Evolutionary conservation across 2,113 vertebrate genomes (phyloP).

Genomic region (Taurulus bubalis): DNA sequence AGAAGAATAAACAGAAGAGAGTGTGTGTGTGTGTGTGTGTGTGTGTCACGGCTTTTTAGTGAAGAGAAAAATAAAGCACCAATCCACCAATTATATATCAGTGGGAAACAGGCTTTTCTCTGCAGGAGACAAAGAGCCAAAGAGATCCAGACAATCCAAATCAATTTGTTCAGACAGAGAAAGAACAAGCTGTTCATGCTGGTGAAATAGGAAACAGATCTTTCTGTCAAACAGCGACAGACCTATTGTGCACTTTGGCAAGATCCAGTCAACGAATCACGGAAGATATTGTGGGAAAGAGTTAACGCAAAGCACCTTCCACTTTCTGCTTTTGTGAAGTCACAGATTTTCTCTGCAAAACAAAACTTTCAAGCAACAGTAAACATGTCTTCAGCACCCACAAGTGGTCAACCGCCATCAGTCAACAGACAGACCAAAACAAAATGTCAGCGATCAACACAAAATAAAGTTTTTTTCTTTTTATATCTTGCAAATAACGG

Average conservation of each 20-base stretch:
- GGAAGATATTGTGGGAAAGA: not conserved
- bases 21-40: not conserved
- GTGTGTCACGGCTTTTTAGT: not conserved
- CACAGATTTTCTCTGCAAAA: not conserved
- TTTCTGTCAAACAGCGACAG: not conserved
- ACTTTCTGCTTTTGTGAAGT: not conserved
- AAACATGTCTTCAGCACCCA: not conserved
- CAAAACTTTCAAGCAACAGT: not conserved
- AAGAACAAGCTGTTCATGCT: not conserved
- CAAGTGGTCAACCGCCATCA: not conserved
- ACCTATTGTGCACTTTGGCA: not conserved
- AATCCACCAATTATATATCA: slow-evolving; percentile 21
- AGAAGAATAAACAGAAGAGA: slow-evolving; percentile 18
- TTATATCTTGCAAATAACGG: not conserved
- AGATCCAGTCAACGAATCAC: not conserved
- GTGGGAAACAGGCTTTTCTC: slow-evolving; percentile 32
- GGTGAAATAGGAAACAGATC: slow-evolving; percentile 8
- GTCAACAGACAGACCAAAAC: not conserved
- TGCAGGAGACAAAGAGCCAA: slow-evolving; percentile 22
- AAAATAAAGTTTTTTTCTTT: not conserved
- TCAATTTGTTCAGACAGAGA: slow-evolving; percentile 10
- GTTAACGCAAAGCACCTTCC: not conserved
- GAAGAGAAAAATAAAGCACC: slow-evolving; percentile 15
- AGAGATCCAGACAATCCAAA: slow-evolving; percentile 29
- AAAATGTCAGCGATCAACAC: not conserved